Base-by-base conservation (phyloP, 53 echinoderm and acorn worm species). In the Paracentrotus lividus region DNA sequence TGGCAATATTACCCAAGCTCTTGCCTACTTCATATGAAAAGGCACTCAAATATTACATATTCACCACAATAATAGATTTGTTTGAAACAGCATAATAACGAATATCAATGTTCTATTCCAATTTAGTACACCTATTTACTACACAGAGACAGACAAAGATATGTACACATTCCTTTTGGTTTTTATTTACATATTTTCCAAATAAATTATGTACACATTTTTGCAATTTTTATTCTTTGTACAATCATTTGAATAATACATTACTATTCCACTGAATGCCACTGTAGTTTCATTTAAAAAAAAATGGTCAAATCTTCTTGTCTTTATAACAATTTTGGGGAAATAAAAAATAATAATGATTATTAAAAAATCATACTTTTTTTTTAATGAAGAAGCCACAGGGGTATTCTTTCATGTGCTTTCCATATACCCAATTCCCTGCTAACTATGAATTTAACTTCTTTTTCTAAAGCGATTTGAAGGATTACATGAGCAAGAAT, bases 61-160 rank as follows among this genome's bases (percentile, higher is more conserved):
- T 43, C 8, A 81, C n/a, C 7, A 45, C 10, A 81, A 81, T 45
- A 0, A 81, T 47, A 81, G 6, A 72, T 36, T 36, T 40, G 5
- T 45, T 81, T 16, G 33, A 81, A 44, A 81, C 81, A 26, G 44
- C 38, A 24, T 47, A 44, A 81, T 26, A 81, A 45, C n/a, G 24
- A 24, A 81, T 81, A 38, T 40, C 44, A 26, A 47, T 42, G 18
- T 76, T 64, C 64, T 38, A 72, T 81, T 81, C 47, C 81, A 81
- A 81, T 32, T 81, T 81, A 81, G 81, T 81, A 81, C 81, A 81
- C 16, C 81, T 81, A 81, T 45, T 14, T 2, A 21, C 81, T 81
- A 81, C 81, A 45, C 8, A 81, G 44, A 81, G n/a, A n/a, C n/a
- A n/a, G n/a, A 81, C 47, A 81, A 81, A 81, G 81, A 81, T 81